Conservation (phyloP, 2,797 vertebrate genomes). For the Characodon lateralis region DNA sequence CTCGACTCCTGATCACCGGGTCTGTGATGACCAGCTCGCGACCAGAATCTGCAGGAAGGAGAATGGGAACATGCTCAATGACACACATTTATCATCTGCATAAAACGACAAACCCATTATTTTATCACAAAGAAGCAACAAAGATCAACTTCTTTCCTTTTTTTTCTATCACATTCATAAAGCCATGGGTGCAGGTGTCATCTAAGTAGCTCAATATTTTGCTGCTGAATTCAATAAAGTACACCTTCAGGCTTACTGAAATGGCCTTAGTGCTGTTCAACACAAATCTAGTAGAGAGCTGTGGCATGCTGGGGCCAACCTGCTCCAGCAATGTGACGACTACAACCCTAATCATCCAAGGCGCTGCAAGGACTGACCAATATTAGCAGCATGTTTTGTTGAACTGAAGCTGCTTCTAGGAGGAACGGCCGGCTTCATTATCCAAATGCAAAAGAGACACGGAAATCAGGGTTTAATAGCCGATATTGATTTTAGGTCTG, state of each 20-base stretch:
- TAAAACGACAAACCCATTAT: not conserved
- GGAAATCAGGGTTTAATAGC: not conserved
- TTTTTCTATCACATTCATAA: conserved; percentile 33
- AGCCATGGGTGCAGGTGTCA: conserved; percentile 34
- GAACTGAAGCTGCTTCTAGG: conserved; percentile 2
- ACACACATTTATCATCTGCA: not conserved
- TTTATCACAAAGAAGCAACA: conserved; percentile 2
- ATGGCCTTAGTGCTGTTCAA: conserved; percentile 56
- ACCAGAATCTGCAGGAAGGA: conserved; percentile 87
- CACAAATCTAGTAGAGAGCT: conserved; percentile 53
- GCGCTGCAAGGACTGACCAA: conserved; percentile 54
- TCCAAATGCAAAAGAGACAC: not conserved
- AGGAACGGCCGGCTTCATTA: not conserved
- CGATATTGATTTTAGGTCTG: not conserved
- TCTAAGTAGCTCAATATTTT: conserved; percentile 49
- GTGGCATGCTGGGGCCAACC: conserved; percentile 44
- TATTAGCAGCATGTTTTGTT: conserved; percentile 22
- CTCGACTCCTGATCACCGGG: conserved; percentile 96
- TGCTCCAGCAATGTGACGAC: conserved; percentile 60
- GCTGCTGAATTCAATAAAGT: conserved; percentile 61
- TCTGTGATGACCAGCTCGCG: conserved; percentile 98
- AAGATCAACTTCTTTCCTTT: conserved; percentile 17
- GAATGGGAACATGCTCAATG: not conserved
- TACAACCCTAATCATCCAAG: conserved; percentile 68
- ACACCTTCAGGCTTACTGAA: conserved; percentile 35